A percentile compares a stretch with the other conserved stretches of the same genome.
Conservation (phyloP, 2,888 invertebrate species). For the Parnassius smintheus region DNA sequence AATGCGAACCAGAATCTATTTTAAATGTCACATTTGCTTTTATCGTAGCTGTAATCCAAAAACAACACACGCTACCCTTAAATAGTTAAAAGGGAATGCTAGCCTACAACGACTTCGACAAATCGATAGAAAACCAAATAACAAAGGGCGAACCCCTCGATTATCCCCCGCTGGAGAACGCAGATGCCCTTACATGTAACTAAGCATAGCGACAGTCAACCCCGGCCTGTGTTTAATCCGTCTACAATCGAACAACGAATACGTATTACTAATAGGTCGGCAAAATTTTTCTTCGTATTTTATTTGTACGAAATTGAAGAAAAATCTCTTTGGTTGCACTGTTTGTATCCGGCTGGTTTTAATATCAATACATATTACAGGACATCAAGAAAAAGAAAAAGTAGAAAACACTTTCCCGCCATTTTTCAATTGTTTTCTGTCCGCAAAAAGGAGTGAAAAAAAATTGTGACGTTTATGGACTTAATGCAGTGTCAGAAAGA, state of each 20-base stretch:
- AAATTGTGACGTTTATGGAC: too few species aligned
- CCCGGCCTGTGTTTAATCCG: slow-evolving; percentile 19
- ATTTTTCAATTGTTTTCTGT: too few species aligned
- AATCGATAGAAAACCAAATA: slow-evolving; percentile 73
- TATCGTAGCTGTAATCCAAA: slow-evolving; percentile 18
- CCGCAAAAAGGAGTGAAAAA: too few species aligned
- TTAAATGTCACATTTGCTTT: slow-evolving; percentile 21
- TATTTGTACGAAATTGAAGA: too few species aligned
- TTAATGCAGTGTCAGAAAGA: too few species aligned
- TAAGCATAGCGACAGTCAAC: slow-evolving; percentile 49
- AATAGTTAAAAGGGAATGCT: slow-evolving; percentile 33
- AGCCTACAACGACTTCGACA: slow-evolving; percentile 39
- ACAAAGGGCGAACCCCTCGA: slow-evolving; percentile 47
- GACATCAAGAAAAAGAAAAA: too few species aligned
- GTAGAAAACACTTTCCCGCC: too few species aligned
- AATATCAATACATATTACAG: too few species aligned
- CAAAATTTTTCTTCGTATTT: too few species aligned
- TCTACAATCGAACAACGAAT: slow-evolving; percentile 2
- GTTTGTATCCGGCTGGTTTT: too few species aligned
- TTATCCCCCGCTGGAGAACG: slow-evolving; percentile 49
- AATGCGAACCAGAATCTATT: slow-evolving; percentile 8
- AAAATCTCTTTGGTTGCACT: too few species aligned
- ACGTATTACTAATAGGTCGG: background rate
- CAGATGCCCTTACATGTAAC: slow-evolving; percentile 65
- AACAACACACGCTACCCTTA: slow-evolving; percentile 21